Evolutionary conservation across 2,797 vertebrate genomes (phyloP).

Genomic region (Brotula barbata): DNA sequence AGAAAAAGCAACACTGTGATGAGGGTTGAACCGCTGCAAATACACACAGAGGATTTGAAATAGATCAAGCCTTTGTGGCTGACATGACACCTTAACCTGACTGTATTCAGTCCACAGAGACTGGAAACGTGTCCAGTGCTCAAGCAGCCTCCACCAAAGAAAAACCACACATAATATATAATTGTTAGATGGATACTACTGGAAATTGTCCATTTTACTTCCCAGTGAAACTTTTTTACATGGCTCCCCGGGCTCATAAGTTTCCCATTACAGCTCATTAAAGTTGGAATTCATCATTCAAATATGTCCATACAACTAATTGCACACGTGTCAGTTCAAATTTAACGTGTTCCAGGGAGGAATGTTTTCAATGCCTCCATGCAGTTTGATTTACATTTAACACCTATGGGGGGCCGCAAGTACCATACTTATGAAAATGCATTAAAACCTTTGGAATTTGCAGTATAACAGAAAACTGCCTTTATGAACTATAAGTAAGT

Average conservation of each 20-base stretch:
- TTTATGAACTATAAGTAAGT: too few relatives aligned
- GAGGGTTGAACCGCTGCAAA: conserved; percentile 19
- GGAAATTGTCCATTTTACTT: background rate
- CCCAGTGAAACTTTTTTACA: background rate
- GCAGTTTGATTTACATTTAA: background rate
- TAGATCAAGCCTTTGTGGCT: conserved; percentile 30
- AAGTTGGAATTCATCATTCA: background rate
- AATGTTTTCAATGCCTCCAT: background rate
- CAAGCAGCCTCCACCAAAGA: background rate
- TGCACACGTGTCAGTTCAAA: background rate
- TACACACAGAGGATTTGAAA: background rate
- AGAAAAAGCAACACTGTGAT: conserved; percentile 12
- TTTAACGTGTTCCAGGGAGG: background rate
- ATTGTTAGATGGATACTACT: background rate
- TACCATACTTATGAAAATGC: too few relatives aligned
- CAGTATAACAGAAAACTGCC: too few relatives aligned
- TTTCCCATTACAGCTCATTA: too few relatives aligned
- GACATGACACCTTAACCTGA: conserved; percentile 9
- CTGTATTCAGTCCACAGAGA: conserved; percentile 1
- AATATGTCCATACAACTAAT: background rate
- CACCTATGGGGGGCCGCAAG: background rate
- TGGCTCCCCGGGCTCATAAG: background rate
- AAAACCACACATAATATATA: background rate
- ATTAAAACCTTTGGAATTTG: background rate
- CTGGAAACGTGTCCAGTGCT: conserved; percentile 3